Evolutionary conservation across 2,797 vertebrate genomes (phyloP).

Genomic region (Chiloscyllium punctatum): DNA sequence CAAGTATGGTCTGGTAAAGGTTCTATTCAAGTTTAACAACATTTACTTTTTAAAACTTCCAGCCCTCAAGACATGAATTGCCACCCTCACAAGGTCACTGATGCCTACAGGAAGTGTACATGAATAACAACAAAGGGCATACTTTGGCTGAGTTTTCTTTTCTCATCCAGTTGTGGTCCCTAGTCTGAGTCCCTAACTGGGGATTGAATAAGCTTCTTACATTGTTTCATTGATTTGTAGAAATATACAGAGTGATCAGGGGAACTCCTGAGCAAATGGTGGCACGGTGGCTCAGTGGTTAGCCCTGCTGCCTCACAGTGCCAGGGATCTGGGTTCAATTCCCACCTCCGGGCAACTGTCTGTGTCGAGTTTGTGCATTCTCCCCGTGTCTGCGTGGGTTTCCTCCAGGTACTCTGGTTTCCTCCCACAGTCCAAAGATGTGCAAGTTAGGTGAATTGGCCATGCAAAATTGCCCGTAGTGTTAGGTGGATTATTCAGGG

Average conservation of each 20-base stretch:
- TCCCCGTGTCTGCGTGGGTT: no score
- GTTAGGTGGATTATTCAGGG: no score
- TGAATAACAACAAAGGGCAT: not conserved
- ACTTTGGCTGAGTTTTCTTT: not conserved
- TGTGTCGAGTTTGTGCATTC: no score
- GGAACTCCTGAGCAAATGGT: not conserved
- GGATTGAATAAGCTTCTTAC: no score
- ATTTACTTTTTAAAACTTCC: not conserved
- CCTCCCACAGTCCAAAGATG: no score
- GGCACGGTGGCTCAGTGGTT: no score
- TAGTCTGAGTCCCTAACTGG: not conserved
- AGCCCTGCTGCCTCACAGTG: no score
- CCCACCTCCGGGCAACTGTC: no score
- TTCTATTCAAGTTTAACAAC: not conserved
- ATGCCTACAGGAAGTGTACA: not conserved
- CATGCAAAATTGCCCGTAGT: no score
- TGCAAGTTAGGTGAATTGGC: no score
- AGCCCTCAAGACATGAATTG: not conserved
- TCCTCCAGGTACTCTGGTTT: no score
- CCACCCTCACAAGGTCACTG: not conserved
- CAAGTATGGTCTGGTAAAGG: not conserved
- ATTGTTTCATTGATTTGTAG: not conserved
- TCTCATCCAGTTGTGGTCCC: not conserved
- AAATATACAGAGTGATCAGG: not conserved
- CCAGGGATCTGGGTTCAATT: no score